Conservation (phyloP, 2,888 invertebrate genomes). For the Odontothrips loti region DNA sequence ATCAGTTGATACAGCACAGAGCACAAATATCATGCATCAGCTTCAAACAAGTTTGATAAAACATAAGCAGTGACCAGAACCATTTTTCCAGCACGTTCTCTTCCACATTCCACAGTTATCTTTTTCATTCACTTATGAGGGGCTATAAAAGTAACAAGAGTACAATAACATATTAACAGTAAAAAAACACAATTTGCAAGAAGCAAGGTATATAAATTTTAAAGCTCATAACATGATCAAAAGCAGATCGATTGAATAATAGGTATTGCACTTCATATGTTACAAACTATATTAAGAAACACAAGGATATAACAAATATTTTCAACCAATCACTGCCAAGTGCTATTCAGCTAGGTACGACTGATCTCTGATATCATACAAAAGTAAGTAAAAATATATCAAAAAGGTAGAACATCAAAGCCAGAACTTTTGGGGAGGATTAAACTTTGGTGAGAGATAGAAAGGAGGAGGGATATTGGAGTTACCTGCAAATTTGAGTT, state of each 20-base stretch:
- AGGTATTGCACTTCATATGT: neutral
- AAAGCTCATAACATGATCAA: slow-evolving; percentile 15
- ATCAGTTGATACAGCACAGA: too few species aligned
- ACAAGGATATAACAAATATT: neutral
- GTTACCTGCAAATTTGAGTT: neutral
- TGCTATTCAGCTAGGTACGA: neutral
- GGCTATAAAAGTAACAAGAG: slow-evolving; percentile 16
- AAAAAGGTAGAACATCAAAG: neutral
- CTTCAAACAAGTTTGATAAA: too few species aligned
- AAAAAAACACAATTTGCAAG: slow-evolving; percentile 7
- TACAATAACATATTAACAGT: slow-evolving; percentile 17
- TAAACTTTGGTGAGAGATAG: neutral
- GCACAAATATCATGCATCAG: too few species aligned
- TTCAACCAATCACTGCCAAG: neutral
- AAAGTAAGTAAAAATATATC: neutral
- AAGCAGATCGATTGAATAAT: neutral
- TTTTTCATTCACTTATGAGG: neutral
- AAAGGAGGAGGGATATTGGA: neutral
- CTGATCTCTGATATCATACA: neutral
- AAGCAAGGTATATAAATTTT: slow-evolving; percentile 1
- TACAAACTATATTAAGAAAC: neutral
- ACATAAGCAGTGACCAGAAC: too few species aligned
- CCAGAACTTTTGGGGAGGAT: neutral
- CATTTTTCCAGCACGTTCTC: too few species aligned
- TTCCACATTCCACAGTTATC: neutral